Evolutionary conservation across 2,797 vertebrate species (phyloP).

Genomic region (Xenentodon cancila): DNA sequence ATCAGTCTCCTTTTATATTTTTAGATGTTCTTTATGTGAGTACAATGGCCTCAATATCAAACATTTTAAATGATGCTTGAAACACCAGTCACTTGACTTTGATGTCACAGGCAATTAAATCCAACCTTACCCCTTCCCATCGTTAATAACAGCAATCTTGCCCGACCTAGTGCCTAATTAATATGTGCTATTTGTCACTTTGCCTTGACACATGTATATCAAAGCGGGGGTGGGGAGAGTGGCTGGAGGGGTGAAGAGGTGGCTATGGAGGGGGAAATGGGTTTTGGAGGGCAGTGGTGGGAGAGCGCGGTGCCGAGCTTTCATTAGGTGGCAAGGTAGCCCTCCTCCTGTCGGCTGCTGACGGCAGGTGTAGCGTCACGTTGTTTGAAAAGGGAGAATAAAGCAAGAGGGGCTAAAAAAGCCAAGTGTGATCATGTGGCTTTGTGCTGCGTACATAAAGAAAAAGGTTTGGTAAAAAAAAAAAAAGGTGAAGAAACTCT

Average conservation of each 20-base stretch:
- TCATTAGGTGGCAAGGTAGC: slow-evolving; percentile 87
- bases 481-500: no score
- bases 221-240: slow-evolving; percentile 84
- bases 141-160: slow-evolving; percentile 99
- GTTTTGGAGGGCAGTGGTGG: slow-evolving; percentile 65
- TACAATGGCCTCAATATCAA: slow-evolving; percentile 99
- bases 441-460: no score
- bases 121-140: slow-evolving; percentile 95
- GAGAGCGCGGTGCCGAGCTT: slow-evolving; percentile 72
- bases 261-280: slow-evolving; percentile 34
- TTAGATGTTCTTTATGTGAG: slow-evolving; percentile 97
- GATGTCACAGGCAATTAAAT: slow-evolving; percentile 99
- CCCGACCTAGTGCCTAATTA: slow-evolving; percentile 99
- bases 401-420: not conserved
- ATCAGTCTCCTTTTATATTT: slow-evolving; percentile 97
- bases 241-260: slow-evolving; percentile 63
- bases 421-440: no score
- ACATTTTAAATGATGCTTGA: slow-evolving; percentile 99
- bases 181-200: slow-evolving; percentile 99
- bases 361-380: slow-evolving; percentile 40
- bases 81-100: slow-evolving; percentile 99
- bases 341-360: slow-evolving; percentile 40
- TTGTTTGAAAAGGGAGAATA: slow-evolving; percentile 25
- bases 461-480: no score
- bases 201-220: slow-evolving; percentile 99